A percentile compares a stretch with the other conserved stretches of the same genome.
Evolutionary conservation across 2,888 invertebrate genomes (phyloP).

Genomic region (Drosophila parthenogenetica): DNA sequence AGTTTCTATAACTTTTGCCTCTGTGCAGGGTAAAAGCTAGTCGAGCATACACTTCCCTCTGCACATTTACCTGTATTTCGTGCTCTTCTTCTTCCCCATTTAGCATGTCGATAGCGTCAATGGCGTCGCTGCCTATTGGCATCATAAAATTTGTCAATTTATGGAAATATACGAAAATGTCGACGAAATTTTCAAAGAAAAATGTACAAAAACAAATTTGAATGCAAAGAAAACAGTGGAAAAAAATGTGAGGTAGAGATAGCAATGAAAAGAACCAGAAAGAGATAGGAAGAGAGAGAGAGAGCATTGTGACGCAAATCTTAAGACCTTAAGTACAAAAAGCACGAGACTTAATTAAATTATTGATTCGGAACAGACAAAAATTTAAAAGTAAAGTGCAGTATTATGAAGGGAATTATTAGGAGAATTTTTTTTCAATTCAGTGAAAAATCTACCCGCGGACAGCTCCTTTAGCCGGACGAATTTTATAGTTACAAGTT

Average conservation of each 20-base stretch:
- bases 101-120: constrained; percentile 52
- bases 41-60: background rate
- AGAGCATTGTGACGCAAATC: constrained; percentile 11
- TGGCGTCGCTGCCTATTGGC: constrained; percentile 59
- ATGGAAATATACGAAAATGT: constrained; percentile 54
- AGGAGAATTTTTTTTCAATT: no score
- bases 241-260: background rate
- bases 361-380: background rate
- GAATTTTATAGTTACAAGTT: no score
- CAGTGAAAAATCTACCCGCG: no score
- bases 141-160: constrained; percentile 71
- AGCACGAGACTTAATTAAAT: constrained; percentile 13
- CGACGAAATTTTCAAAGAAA: constrained; percentile 26
- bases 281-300: background rate
- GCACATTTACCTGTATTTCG: constrained; percentile 1
- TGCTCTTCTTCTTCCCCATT: constrained; percentile 1
- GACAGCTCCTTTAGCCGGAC: no score
- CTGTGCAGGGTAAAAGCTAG: constrained; percentile 2
- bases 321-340: background rate
- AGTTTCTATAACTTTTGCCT: background rate
- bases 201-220: constrained; percentile 10
- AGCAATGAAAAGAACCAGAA: background rate
- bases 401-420: background rate
- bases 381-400: background rate
- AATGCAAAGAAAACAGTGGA: background rate